Base-by-base conservation (phyloP, 2,113 vertebrate species). In the Marcusenius ussheri region DNA sequence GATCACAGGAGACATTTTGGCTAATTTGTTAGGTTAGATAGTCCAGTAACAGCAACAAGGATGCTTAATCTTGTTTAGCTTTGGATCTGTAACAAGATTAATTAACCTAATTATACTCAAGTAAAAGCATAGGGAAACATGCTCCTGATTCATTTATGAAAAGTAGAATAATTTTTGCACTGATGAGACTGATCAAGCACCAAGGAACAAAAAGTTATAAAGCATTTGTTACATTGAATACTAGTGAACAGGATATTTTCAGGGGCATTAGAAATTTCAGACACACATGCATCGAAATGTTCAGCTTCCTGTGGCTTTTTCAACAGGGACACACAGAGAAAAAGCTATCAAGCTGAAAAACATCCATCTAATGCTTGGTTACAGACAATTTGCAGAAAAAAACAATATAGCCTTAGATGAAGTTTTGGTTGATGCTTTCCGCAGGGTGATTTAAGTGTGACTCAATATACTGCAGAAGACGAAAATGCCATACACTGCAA, bases 71-170 rank as follows among this genome's bases (percentile, higher is more conserved):
- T 93, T 90, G 92, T 93, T 93, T 92, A 91, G 85, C 91, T 93
- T 92, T 89, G 89, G 90, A 94, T 94, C 91, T 93, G 93, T 92
- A 91, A 91, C 45, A 35, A 93, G 92, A 95, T 94, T 93, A 94
- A 96, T 96, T 94, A 94, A 94, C 91, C 92, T 92, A 95, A 95
- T 96, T 95, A 93, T 90, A 93, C 56, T 91, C 87, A 90, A 91
- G 91, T 53, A 93, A 93, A 93, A 90, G 89, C 86, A 91, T 90
- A 92, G 77, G 92, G 93, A 92, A 93, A 80, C 89, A 84, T 92
- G 46, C 77, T 90, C 56, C 2, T 92, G 88, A 83, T 91, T 91
- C 90, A 88, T 91, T 92, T 90, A 91, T 93, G 91, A 83, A 92
- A 90, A 90, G 90, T 77, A 90, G 85, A 91, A 92, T 83, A 90